A percentile compares a stretch with the other conserved stretches of the same genome.
phyloP scores from a whole-genome alignment of 2,888 invertebrate genomes.

The Chymomyza caudatula region DNA sequence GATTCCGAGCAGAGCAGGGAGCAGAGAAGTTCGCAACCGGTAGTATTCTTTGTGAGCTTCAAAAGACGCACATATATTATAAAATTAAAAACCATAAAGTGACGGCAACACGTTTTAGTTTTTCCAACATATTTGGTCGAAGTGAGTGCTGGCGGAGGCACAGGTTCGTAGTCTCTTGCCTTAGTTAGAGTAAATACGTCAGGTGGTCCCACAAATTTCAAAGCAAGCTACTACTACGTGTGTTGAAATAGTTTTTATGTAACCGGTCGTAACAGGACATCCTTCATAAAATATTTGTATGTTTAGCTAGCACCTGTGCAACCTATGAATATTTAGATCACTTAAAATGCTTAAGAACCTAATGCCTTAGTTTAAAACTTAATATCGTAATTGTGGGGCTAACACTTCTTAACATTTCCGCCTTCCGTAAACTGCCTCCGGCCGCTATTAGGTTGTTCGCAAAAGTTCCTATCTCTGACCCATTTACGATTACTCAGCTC shows the following conservation, averaged over 20 bases:
- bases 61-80: slow-evolving; percentile 78
- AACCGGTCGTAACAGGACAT: too few species aligned
- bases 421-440: slow-evolving; percentile 27
- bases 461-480: not conserved
- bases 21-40: slow-evolving; percentile 28
- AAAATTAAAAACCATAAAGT: slow-evolving; percentile 78
- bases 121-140: too few species aligned
- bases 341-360: slow-evolving; percentile 44
- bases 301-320: too few species aligned
- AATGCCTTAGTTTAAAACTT: slow-evolving; percentile 57
- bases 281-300: too few species aligned
- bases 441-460: not conserved
- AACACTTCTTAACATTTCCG: slow-evolving; percentile 66
- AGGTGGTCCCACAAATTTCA: too few species aligned
- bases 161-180: too few species aligned
- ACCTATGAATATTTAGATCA: too few species aligned
- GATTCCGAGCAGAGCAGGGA: too few species aligned
- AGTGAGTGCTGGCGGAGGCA: too few species aligned
- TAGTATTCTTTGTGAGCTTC: slow-evolving; percentile 66
- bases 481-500: not conserved
- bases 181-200: too few species aligned
- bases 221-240: too few species aligned
- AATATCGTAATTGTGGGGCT: slow-evolving; percentile 33
- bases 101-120: slow-evolving; percentile 73
- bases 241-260: too few species aligned